Evolutionary conservation across 2,797 vertebrate species (phyloP).

Genomic region (Varecia variegata): DNA sequence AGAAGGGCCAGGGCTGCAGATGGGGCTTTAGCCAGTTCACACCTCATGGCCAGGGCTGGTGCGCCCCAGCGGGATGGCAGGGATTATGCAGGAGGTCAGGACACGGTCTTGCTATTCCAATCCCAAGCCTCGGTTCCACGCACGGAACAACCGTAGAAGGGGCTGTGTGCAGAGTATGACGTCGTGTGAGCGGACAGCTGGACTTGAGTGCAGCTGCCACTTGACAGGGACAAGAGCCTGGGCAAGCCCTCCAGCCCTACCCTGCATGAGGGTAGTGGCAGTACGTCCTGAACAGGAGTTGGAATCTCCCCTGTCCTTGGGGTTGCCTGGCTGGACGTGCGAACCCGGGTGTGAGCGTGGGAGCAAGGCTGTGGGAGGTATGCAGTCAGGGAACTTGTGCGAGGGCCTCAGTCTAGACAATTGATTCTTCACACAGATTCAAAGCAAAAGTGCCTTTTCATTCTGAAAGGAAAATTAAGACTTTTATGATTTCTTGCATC

Average conservation of each 20-base stretch:
- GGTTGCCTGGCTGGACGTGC: too few species aligned
- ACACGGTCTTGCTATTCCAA: not conserved
- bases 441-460: not conserved
- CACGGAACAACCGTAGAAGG: accelerated
- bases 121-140: too few species aligned
- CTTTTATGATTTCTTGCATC: not conserved
- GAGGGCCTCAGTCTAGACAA: not conserved
- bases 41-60: not conserved
- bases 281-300: not conserved
- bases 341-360: not conserved
- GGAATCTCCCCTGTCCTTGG: not conserved
- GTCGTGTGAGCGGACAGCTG: not conserved
- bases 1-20: not conserved
- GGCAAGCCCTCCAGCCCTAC: not conserved
- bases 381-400: not conserved
- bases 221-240: not conserved
- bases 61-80: not conserved
- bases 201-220: not conserved
- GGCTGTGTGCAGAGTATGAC: accelerated
- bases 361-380: not conserved
- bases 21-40: not conserved
- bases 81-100: not conserved
- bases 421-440: not conserved
- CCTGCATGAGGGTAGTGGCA: not conserved
- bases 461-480: not conserved